Base-by-base conservation (phyloP, 2,113 vertebrate species). In the Periophthalmodon schlosseri region DNA sequence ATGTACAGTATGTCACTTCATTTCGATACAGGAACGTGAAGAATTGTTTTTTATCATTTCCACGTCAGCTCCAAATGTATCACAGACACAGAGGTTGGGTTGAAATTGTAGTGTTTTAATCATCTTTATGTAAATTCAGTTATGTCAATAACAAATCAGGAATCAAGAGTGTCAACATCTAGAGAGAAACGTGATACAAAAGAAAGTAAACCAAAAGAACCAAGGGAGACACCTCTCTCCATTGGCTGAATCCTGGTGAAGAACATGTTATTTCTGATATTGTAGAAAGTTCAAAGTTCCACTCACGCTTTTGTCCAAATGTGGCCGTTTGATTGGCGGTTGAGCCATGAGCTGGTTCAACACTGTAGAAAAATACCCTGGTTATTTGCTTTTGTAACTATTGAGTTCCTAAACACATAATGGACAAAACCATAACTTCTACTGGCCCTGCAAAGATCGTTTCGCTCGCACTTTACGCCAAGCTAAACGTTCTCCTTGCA, bases 51-150 rank as follows among this genome's bases (percentile, higher is more conserved):
- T 44, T 10, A 44, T 44, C 39, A 44, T 44, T 10, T 2, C 8
- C 39, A 64, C 1, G 58, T 28, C 11, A 60, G 28, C 60, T 6
- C 15, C 15, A 33, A 33, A 63, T 9, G 14, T 44, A 68, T 68
- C 68, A 82, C 76, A 76, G 54, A 78, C 10, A 79, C 71, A 76
- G 58, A 69, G 63, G 79, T 47, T 58, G 64, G 64, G 46, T 86
- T 88, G 77, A 78, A 88, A 82, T 84, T 68, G 87, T 88, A 91
- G 92, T 90, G 91, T 92, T 93, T 92, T 92, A 92, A 92, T 93
- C 80, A 91, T 90, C 84, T 88, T 87, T 89, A 90, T 91, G 90
- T 90, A 91, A 92, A 92, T 90, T 86, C 84, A 90, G 84, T 89
- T 90, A 87, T 52, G 87, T 84, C 90, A 89, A 44, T 85, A 87